phyloP scores from a whole-genome alignment of 1,140 invertebrate genomes.

The Callitettix versicolor region DNA sequence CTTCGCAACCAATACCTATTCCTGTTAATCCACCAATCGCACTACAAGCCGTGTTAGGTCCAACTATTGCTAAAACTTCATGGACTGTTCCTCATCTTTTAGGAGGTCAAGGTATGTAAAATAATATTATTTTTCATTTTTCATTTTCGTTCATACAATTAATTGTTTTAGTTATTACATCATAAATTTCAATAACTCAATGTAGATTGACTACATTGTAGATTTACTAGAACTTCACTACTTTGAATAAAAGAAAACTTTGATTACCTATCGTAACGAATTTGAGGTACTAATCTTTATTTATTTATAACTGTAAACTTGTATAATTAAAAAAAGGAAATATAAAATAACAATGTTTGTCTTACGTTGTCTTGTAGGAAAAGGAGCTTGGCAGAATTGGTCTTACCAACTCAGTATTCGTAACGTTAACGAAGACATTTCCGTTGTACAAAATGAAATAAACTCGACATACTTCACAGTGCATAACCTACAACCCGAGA shows the following conservation, averaged over 20 bases:
- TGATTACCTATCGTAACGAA: too few relatives aligned
- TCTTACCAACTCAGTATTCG: slow-evolving; percentile 67
- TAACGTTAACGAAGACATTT: slow-evolving; percentile 39
- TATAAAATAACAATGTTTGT: too few relatives aligned
- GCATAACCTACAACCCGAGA: slow-evolving; percentile 54
- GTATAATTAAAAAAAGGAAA: too few relatives aligned
- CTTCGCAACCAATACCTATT: slow-evolving; percentile 61
- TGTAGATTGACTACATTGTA: too few relatives aligned
- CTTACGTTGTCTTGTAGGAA: slow-evolving; percentile 31
- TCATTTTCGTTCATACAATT: background rate
- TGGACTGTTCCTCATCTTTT: slow-evolving; percentile 68
- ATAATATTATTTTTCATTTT: background rate
- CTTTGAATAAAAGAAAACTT: too few relatives aligned
- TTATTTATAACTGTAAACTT: too few relatives aligned
- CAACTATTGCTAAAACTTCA: slow-evolving; percentile 56
- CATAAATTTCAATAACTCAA: too few relatives aligned
- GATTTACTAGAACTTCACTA: too few relatives aligned
- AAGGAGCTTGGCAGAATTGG: slow-evolving; percentile 75
- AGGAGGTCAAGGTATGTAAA: slow-evolving; percentile 54
- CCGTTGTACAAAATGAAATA: slow-evolving; percentile 42
- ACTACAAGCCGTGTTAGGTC: slow-evolving; percentile 66
- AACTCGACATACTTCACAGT: slow-evolving; percentile 49
- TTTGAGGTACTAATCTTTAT: too few relatives aligned
- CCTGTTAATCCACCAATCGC: slow-evolving; percentile 64
- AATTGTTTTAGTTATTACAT: too few relatives aligned